phyloP scores from a whole-genome alignment of 2,797 vertebrate species.

The Delichon dasypus region DNA sequence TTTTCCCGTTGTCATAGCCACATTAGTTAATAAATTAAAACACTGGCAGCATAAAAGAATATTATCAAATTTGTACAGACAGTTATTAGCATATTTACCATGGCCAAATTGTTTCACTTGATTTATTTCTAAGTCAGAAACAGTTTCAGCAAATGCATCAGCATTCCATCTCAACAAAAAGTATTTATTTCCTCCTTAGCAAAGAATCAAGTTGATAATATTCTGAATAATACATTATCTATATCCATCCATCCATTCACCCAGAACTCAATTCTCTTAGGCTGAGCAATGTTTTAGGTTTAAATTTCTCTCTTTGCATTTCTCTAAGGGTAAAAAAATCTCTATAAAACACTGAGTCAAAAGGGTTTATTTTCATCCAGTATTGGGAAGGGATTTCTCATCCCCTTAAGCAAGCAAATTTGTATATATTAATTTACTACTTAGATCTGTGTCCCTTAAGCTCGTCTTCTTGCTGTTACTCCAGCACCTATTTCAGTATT shows the following conservation, averaged over 20 bases:
- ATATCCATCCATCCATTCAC: conserved; percentile 21
- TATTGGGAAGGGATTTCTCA: not conserved
- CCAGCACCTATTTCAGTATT: conserved; percentile 9
- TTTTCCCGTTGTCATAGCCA: conserved; percentile 7
- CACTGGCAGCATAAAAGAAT: not conserved
- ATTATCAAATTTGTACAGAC: conserved; percentile 40
- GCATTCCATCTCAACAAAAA: not conserved
- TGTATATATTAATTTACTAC: conserved; percentile 19
- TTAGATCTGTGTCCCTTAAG: conserved; percentile 12
- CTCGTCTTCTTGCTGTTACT: not conserved
- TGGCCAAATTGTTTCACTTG: conserved; percentile 20
- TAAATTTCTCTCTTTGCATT: conserved; percentile 9
- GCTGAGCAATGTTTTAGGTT: not conserved
- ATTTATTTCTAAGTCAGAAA: conserved; percentile 42
- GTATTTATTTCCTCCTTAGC: conserved; percentile 16
- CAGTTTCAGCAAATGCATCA: conserved; percentile 1
- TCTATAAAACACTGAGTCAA: not conserved
- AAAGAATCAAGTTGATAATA: conserved; percentile 22
- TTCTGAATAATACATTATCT: conserved; percentile 43
- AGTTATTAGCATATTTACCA: conserved; percentile 42
- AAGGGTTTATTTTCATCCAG: not conserved
- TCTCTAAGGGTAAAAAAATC: conserved; percentile 8
- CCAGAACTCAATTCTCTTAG: conserved; percentile 24
- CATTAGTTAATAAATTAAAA: conserved; percentile 38
- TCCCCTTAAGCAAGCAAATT: conserved; percentile 3